These are phyloP conservation scores for Marmota monax DNA, from an alignment of 2,113 vertebrate species.

Conservation along the genomic window DNA sequence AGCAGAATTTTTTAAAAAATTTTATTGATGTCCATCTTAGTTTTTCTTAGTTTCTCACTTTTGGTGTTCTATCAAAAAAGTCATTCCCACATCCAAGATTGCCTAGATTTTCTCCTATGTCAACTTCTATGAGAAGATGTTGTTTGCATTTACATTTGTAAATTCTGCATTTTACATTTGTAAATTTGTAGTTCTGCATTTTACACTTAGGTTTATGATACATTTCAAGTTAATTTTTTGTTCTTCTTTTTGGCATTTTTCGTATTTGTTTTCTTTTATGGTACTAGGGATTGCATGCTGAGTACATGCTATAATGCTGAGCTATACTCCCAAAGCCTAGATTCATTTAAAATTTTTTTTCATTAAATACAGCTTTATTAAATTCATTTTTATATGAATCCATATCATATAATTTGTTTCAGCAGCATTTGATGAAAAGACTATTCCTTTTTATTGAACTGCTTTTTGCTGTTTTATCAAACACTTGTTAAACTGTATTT, in stretches of 20 bases:
- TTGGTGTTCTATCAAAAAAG: neutral
- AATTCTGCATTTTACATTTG: neutral
- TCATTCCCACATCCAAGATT: neutral
- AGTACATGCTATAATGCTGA: no score
- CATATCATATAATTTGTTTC: neutral
- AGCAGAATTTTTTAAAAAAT: neutral
- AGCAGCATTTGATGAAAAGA: neutral
- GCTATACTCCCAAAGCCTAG: no score
- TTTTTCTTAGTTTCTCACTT: neutral
- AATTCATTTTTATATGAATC: neutral
- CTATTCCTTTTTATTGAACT: neutral
- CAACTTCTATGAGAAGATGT: neutral
- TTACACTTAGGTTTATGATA: neutral
- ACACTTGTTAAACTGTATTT: neutral
- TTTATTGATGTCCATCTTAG: neutral
- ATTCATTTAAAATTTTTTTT: no score
- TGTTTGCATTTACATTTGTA: neutral
- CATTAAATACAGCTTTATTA: no score
- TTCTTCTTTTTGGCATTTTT: neutral
- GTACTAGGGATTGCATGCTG: neutral
- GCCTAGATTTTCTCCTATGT: neutral
- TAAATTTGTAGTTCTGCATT: neutral
- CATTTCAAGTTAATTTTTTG: conserved; percentile 8
- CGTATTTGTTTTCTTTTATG: neutral
- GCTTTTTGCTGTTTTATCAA: neutral